These are phyloP conservation scores for Clarias laeviceps DNA, from an alignment of 2,797 vertebrate species.

Conservation along the genomic window DNA sequence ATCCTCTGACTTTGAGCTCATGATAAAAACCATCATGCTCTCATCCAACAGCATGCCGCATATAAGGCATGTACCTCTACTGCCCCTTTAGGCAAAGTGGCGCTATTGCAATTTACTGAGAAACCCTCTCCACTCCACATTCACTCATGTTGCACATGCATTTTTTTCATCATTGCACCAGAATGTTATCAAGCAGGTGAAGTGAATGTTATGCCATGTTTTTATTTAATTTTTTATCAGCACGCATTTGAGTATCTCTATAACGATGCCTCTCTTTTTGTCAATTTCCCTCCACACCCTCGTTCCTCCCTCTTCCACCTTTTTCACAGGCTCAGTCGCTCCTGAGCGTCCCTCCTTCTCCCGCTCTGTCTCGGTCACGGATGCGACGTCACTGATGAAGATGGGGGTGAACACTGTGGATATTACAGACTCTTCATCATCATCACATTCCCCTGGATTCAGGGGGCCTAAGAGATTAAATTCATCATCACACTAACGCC, in stretches of 20 bases:
- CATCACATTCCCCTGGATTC: conserved; percentile 52
- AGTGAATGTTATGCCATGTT: background rate
- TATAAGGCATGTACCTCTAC: conserved; percentile 58
- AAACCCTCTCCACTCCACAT: background rate
- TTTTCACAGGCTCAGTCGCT: conserved; percentile 53
- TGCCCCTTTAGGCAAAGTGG: conserved; percentile 3
- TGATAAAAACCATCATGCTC: conserved; percentile 56
- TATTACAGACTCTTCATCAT: conserved; percentile 54
- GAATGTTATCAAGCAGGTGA: background rate
- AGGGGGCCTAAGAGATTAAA: conserved; percentile 52
- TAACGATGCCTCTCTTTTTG: conserved; percentile 9
- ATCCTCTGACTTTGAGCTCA: conserved; percentile 35
- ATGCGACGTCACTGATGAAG: conserved; percentile 75
- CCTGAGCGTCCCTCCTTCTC: conserved; percentile 61
- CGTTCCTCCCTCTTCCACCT: conserved; percentile 15
- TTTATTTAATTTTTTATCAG: background rate
- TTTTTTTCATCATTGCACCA: background rate
- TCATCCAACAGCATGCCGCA: conserved; percentile 70
- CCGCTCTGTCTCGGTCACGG: conserved; percentile 79
- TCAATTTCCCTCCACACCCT: background rate
- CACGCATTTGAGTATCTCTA: background rate
- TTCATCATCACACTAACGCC: conserved; percentile 70
- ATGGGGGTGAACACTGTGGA: conserved; percentile 70
- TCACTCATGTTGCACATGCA: background rate
- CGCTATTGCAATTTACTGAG: background rate